Conservation (phyloP, 2,113 vertebrate species). For the Oreochromis spilurus region DNA sequence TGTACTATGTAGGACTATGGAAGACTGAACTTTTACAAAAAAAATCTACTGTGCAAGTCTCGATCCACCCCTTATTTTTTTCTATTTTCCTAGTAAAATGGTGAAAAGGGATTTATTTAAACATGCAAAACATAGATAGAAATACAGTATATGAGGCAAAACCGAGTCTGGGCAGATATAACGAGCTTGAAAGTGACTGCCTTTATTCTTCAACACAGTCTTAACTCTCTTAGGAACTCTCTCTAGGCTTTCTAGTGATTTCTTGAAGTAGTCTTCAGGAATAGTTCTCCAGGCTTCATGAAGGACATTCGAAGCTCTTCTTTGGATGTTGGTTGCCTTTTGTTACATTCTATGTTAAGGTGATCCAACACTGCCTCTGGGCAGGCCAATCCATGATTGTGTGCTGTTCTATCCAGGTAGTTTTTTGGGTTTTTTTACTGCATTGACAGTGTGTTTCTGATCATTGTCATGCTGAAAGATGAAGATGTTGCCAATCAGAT, state of each 20-base stretch:
- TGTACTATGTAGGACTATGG: background rate
- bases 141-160: background rate
- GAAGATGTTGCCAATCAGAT: background rate
- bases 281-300: background rate
- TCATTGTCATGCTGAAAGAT: background rate
- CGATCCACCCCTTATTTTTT: rapidly evolving
- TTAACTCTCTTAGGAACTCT: background rate
- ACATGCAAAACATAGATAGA: background rate
- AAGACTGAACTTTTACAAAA: background rate
- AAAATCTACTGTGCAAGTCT: background rate
- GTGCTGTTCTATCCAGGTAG: background rate
- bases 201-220: background rate
- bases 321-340: background rate
- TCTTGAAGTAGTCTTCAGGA: background rate
- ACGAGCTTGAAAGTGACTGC: background rate
- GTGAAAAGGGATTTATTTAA: background rate
- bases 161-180: background rate
- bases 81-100: background rate
- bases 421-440: background rate
- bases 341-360: background rate
- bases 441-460: background rate
- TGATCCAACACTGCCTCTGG: background rate
- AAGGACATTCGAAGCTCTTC: background rate
- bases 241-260: background rate
- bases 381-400: background rate